Conservation (phyloP, 1,140 invertebrate species). For the Drosophila saltans region DNA sequence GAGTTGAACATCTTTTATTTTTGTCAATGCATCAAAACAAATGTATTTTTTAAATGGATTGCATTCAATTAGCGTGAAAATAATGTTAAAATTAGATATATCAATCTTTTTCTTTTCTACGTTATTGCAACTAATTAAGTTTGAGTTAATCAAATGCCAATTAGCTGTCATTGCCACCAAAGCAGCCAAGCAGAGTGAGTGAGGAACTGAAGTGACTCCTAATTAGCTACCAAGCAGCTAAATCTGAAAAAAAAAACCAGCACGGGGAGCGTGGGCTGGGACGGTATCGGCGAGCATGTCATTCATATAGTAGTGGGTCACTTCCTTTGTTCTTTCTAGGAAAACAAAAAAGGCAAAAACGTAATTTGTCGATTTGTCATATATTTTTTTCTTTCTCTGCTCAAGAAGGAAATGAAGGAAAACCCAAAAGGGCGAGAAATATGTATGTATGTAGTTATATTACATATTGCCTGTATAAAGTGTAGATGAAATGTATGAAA, state of each 20-base stretch:
- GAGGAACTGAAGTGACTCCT: constrained; percentile 8
- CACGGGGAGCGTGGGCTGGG: no score
- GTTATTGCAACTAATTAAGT: constrained; percentile 24
- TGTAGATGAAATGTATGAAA: no score
- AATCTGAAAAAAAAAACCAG: not conserved
- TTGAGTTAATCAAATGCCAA: constrained; percentile 56
- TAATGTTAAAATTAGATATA: not conserved
- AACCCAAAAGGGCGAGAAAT: no score
- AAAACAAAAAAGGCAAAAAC: not conserved
- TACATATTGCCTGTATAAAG: no score
- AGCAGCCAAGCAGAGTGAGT: not conserved
- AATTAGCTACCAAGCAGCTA: constrained; percentile 21
- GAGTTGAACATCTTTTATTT: not conserved
- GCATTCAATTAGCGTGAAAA: constrained; percentile 47
- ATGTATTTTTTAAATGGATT: constrained; percentile 34
- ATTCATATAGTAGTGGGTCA: not conserved
- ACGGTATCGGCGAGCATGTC: not conserved
- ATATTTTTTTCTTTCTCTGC: not conserved
- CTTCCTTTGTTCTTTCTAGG: not conserved
- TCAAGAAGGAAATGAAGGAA: not conserved
- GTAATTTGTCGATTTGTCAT: not conserved
- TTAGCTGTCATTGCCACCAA: constrained; percentile 35
- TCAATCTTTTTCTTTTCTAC: constrained; percentile 4
- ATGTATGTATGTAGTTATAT: no score
- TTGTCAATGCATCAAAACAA: not conserved